Evolutionary conservation across 2,888 invertebrate genomes (phyloP).

Genomic region (Tiliacea citrago): DNA sequence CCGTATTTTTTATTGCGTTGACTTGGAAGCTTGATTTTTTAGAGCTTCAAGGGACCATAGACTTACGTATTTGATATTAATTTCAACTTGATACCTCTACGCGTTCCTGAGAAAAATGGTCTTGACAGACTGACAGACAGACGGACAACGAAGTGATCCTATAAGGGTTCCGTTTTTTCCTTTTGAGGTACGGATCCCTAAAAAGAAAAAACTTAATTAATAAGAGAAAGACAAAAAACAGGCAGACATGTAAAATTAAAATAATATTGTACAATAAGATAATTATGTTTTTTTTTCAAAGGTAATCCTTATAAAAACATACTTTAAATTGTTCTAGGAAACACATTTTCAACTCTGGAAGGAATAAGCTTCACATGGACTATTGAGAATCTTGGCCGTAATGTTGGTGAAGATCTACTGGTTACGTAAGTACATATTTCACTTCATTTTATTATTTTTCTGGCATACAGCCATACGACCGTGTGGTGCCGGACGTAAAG

Average conservation of each 20-base stretch:
- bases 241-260: neutral
- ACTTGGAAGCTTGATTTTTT: too few species aligned
- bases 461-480: neutral
- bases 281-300: neutral
- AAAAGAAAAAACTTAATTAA: neutral
- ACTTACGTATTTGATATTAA: too few species aligned
- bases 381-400: constrained; percentile 90
- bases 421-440: constrained; percentile 82
- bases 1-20: too few species aligned
- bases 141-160: too few species aligned
- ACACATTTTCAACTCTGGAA: constrained; percentile 97
- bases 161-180: too few species aligned
- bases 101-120: too few species aligned
- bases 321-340: constrained; percentile 88
- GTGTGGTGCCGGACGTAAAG: too few species aligned
- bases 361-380: constrained; percentile 98
- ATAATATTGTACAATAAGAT: neutral
- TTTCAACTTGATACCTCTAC: too few species aligned
- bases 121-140: too few species aligned
- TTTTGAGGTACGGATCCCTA: too few species aligned
- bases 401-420: constrained; percentile 81
- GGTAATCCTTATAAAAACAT: neutral
- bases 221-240: neutral
- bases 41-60: too few species aligned
- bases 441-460: neutral